These are phyloP conservation scores for Acanthosepion pharaonis DNA, from an alignment of 2,888 invertebrate genomes.

Conservation along the genomic window DNA sequence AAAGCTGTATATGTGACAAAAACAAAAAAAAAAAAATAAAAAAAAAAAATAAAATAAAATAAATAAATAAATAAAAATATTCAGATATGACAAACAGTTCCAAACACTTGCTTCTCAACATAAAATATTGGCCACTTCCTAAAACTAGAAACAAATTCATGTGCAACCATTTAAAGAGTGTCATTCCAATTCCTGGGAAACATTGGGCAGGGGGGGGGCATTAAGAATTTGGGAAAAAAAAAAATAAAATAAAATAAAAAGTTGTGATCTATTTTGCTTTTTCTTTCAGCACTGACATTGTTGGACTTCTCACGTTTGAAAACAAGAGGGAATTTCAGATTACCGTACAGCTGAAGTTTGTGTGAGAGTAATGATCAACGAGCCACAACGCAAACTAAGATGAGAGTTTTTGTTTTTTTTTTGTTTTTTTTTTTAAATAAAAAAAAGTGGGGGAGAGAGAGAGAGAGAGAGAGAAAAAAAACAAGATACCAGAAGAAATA, in stretches of 20 bases:
- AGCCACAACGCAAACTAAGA: neutral
- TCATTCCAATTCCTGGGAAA: neutral
- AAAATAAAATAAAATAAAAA: neutral
- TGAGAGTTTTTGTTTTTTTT: neutral
- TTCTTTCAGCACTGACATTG: neutral
- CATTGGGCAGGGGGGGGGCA: neutral
- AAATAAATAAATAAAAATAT: neutral
- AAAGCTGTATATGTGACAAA: neutral
- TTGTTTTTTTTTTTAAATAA: too few relatives aligned
- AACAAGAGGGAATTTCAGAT: neutral
- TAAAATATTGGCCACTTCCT: conserved; percentile 8
- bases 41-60: neutral
- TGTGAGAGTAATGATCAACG: neutral
- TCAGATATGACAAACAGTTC: neutral
- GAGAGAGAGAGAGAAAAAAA: neutral
- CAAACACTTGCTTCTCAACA: neutral
- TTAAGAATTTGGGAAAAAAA: neutral
- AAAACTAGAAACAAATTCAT: conserved; percentile 11
- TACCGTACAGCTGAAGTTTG: neutral
- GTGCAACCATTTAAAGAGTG: neutral
- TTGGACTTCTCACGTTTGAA: neutral
- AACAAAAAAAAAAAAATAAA: neutral
- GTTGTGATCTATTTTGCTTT: neutral
- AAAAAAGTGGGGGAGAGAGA: too few relatives aligned
- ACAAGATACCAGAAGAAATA: neutral